Evolutionary conservation across 2,113 vertebrate species (phyloP).

Genomic region (Talpa occidentalis): DNA sequence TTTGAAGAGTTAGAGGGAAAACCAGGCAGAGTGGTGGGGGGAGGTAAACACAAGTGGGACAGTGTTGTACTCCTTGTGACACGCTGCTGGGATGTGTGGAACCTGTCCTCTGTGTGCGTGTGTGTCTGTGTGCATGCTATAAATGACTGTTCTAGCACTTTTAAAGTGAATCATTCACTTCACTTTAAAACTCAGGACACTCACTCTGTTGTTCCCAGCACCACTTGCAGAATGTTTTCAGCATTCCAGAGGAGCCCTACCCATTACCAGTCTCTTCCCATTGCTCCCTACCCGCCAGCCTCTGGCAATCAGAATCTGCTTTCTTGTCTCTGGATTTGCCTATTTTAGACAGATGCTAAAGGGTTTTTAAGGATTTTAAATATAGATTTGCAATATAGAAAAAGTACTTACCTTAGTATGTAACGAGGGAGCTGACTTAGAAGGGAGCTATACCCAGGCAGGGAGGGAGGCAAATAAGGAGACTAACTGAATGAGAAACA

Average conservation of each 20-base stretch:
- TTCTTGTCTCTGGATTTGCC: not conserved
- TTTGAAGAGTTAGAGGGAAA: not conserved
- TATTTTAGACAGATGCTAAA: not conserved
- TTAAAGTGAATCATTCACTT: not conserved
- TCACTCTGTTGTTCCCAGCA: not conserved
- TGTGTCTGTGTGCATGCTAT: not conserved
- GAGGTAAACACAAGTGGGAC: not conserved
- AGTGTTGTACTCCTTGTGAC: not conserved
- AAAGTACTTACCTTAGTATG: not conserved
- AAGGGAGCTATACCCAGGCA: not conserved
- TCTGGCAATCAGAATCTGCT: not conserved
- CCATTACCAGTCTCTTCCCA: not conserved
- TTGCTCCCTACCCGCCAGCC: not conserved
- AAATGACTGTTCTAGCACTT: not conserved
- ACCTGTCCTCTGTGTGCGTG: not conserved
- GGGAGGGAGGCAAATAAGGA: not conserved
- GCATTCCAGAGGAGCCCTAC: not conserved
- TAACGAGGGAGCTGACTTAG: not conserved
- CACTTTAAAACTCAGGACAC: too few relatives aligned
- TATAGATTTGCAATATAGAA: too few relatives aligned
- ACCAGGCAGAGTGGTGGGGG: not conserved
- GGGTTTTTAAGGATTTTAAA: not conserved
- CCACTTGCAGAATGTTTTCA: not conserved
- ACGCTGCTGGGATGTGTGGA: not conserved
- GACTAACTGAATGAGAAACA: not conserved